phyloP scores from a whole-genome alignment of 2,888 invertebrate species.

The Ennomos fuscantarius region DNA sequence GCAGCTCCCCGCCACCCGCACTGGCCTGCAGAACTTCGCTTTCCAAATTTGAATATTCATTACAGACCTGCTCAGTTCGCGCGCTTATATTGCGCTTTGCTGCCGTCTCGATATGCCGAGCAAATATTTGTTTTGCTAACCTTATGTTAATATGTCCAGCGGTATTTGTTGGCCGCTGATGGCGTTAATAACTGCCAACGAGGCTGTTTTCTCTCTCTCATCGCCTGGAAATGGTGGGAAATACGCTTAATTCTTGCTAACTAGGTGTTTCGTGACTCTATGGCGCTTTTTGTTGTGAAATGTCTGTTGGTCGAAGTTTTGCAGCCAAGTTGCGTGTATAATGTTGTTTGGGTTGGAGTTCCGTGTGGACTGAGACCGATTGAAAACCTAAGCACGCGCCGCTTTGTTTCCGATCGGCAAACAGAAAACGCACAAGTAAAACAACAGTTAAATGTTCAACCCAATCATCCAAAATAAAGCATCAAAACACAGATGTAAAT shows the following conservation, averaged over 20 bases:
- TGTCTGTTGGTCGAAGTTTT: constrained; percentile 7
- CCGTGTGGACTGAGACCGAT: neutral
- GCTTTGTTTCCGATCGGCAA: neutral
- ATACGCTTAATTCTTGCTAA: constrained; percentile 21
- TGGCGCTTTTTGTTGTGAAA: constrained; percentile 3
- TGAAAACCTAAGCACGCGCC: neutral
- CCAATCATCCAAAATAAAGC: no score
- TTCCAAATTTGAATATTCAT: constrained; percentile 25
- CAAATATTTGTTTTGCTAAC: constrained; percentile 23
- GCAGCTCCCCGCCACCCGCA: neutral
- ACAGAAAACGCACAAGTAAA: no score
- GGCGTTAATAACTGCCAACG: constrained; percentile 25
- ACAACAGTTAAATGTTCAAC: no score
- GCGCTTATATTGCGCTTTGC: constrained; percentile 13
- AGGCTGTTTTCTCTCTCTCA: constrained; percentile 13
- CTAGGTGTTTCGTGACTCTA: constrained; percentile 10
- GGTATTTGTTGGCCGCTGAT: constrained; percentile 31
- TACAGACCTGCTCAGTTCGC: neutral
- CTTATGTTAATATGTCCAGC: constrained; percentile 31
- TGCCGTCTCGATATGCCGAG: neutral
- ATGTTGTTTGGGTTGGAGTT: constrained; percentile 3
- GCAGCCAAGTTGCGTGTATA: constrained; percentile 1
- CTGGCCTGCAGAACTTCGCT: constrained; percentile 4
- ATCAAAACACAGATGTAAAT: neutral
- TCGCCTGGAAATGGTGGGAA: constrained; percentile 1